Percentiles rank a stretch among this genome's conserved stretches.
Conservation (phyloP, 2,888 invertebrate genomes). For the Branchellion lobata region DNA sequence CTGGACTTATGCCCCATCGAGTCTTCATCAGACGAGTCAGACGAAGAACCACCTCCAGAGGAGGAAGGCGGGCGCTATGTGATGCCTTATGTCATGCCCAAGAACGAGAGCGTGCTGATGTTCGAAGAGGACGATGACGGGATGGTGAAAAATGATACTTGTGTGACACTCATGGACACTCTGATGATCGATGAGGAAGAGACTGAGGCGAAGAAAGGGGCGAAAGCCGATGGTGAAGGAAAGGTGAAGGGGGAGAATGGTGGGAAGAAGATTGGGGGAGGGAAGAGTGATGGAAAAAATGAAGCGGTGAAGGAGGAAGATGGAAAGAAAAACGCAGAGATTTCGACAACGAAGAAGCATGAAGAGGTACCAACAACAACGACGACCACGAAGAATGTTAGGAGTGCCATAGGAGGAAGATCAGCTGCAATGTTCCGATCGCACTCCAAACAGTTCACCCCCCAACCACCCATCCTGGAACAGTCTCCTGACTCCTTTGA, state of each 20-base stretch:
- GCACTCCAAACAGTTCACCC: conserved; percentile 7
- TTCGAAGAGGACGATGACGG: conserved; percentile 28
- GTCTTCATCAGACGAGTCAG: background rate
- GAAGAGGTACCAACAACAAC: background rate
- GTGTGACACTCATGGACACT: conserved; percentile 33
- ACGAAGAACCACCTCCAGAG: background rate
- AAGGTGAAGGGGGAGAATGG: background rate
- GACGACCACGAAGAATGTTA: background rate
- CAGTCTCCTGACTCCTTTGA: conserved; percentile 36
- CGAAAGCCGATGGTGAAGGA: background rate
- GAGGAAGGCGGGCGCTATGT: conserved; percentile 33
- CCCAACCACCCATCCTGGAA: conserved; percentile 35
- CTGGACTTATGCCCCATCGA: background rate
- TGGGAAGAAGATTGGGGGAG: background rate
- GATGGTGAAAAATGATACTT: conserved; percentile 43
- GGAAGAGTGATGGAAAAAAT: background rate
- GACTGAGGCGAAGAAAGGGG: background rate
- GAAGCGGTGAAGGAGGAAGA: background rate
- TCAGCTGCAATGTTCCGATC: background rate
- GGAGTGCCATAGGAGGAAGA: background rate
- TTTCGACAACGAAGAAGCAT: background rate
- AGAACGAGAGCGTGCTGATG: conserved; percentile 43
- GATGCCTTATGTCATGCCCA: conserved; percentile 17
- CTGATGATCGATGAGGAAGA: conserved; percentile 14
- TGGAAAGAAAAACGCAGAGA: background rate